These are phyloP conservation scores for Thaleichthys pacificus DNA, from an alignment of 2,797 vertebrate species.

Conservation along the genomic window DNA sequence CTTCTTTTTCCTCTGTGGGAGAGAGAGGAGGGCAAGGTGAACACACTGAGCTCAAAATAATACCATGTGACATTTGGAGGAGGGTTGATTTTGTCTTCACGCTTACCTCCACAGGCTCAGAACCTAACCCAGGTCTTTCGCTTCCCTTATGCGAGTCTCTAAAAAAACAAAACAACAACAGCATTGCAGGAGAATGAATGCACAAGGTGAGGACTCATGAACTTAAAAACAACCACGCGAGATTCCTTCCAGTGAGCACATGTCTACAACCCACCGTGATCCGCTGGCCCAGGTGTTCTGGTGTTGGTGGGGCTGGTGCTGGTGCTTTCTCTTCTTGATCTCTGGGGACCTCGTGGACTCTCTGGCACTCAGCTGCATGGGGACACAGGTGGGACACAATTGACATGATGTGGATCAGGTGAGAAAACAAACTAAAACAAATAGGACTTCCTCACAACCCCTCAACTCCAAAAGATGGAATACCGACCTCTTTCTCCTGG, in stretches of 20 bases:
- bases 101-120: conserved; percentile 69
- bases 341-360: conserved; percentile 68
- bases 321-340: conserved; percentile 70
- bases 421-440: background rate
- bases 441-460: background rate
- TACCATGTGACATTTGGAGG: no score
- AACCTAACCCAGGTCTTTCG: conserved; percentile 77
- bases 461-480: background rate
- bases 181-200: background rate
- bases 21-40: background rate
- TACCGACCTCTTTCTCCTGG: conserved; percentile 89
- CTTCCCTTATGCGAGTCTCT: conserved; percentile 72
- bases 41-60: background rate
- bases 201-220: background rate
- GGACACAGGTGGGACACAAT: conserved; percentile 11
- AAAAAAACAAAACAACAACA: background rate
- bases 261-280: conserved; percentile 62
- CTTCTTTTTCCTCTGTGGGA: conserved; percentile 80
- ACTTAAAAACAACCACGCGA: background rate
- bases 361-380: conserved; percentile 64
- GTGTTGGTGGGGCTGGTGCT: conserved; percentile 54
- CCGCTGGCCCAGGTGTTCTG: conserved; percentile 71
- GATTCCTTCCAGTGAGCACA: background rate
- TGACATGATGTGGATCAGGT: background rate
- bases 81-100: background rate